phyloP scores from a whole-genome alignment of 2,797 vertebrate species.

The Diplodus sargus region DNA sequence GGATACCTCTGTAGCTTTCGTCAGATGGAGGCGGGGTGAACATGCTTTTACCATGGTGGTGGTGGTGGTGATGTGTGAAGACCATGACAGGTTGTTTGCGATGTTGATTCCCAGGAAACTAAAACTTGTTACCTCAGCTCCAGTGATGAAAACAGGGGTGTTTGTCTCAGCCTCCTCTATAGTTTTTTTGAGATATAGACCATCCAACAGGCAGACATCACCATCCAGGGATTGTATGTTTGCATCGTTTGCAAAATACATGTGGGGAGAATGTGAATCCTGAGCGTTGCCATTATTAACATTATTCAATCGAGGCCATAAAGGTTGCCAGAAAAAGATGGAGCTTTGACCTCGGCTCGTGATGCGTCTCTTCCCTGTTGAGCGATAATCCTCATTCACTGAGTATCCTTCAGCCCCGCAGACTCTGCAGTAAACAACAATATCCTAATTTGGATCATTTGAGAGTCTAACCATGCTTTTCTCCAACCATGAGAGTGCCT shows the following conservation, averaged over 20 bases:
- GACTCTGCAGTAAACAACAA: constrained; percentile 58
- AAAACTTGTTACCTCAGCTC: no score
- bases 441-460: constrained; percentile 68
- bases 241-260: not conserved
- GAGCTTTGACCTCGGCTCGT: constrained; percentile 38
- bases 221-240: not conserved
- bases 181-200: not conserved
- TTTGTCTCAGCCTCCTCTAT: no score
- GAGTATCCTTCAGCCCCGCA: constrained; percentile 39
- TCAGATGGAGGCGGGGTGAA: no score
- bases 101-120: no score
- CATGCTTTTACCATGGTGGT: no score
- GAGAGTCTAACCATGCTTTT: constrained; percentile 56
- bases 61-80: no score
- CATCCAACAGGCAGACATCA: not conserved
- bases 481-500: not conserved
- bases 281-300: not conserved
- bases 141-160: no score
- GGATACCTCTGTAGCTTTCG: no score
- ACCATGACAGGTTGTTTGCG: no score
- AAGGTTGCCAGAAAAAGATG: not conserved
- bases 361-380: not conserved
- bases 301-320: not conserved
- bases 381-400: constrained; percentile 13
- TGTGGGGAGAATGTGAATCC: not conserved